Conservation (phyloP, 2,888 invertebrate species). For the Drosophila nr. medialis region DNA sequence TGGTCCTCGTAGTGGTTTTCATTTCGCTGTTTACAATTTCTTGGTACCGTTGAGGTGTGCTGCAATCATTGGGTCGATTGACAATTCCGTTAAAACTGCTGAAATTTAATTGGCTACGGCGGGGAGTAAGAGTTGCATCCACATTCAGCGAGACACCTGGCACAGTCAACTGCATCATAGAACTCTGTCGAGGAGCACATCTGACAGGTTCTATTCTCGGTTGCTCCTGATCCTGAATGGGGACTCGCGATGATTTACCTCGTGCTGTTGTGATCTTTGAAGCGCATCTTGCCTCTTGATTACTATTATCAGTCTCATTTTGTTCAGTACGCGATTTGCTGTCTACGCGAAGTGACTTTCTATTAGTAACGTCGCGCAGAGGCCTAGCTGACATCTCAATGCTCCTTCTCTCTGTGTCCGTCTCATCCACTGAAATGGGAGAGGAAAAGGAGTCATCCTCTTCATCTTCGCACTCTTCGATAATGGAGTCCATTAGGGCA, state of each 20-base stretch:
- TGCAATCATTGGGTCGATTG: constrained; percentile 15
- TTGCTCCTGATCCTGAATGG: not conserved
- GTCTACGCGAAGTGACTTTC: not conserved
- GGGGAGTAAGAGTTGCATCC: constrained; percentile 16
- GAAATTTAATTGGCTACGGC: constrained; percentile 25
- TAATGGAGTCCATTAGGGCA: constrained; percentile 25
- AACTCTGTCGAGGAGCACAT: not conserved
- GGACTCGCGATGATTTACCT: not conserved
- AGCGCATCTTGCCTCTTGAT: not conserved
- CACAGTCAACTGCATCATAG: not conserved
- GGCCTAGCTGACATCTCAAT: constrained; percentile 1
- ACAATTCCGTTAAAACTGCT: constrained; percentile 26
- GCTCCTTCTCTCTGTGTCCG: not conserved
- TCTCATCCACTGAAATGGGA: not conserved
- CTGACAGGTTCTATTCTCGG: constrained; percentile 20
- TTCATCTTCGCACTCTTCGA: constrained; percentile 40
- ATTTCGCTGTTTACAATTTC: not conserved
- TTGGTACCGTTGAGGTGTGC: constrained; percentile 33
- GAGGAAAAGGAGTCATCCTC: constrained; percentile 16
- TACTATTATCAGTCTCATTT: not conserved
- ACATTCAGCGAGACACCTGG: not conserved
- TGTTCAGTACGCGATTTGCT: not conserved
- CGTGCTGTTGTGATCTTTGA: not conserved
- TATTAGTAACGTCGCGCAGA: constrained; percentile 36
- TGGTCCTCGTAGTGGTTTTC: not conserved